These are phyloP conservation scores for Netelia fuscicornis DNA, from an alignment of 2,888 invertebrate genomes.

Conservation along the genomic window DNA sequence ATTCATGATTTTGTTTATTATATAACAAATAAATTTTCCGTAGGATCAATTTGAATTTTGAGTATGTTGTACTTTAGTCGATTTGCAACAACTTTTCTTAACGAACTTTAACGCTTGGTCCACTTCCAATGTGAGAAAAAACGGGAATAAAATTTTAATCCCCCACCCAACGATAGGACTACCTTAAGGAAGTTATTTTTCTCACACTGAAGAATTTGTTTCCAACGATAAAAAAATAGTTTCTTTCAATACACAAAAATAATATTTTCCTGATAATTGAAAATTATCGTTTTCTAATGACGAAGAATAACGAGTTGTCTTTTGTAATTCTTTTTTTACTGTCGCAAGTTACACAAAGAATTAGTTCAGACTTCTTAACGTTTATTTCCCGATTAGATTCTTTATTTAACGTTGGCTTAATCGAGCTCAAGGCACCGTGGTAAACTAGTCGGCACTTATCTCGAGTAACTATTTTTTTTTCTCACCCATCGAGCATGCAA, in stretches of 20 bases:
- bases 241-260: background rate
- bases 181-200: too few species aligned
- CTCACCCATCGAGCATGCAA: constrained; percentile 31
- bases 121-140: too few species aligned
- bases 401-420: background rate
- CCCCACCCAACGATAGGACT: too few species aligned
- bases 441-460: background rate
- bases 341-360: background rate
- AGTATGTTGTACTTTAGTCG: too few species aligned
- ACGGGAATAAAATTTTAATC: too few species aligned
- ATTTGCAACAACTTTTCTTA: too few species aligned
- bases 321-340: background rate
- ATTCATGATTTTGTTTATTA: too few species aligned
- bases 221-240: too few species aligned
- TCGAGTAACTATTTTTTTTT: background rate
- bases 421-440: background rate
- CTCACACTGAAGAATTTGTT: too few species aligned
- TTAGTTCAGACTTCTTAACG: background rate
- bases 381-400: background rate
- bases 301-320: background rate
- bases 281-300: background rate
- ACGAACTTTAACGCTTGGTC: too few species aligned
- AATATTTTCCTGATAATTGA: background rate
- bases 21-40: too few species aligned
- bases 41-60: too few species aligned